phyloP scores from a whole-genome alignment of 2,113 vertebrate species.

The Mus musculus region GRCm39 chr12:3568501-3569000 shows the following conservation, averaged over 20 bases:
- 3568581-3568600: background rate
- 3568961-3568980: background rate
- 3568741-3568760: background rate
- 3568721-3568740: background rate
- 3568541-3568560: background rate
- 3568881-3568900: conserved; percentile 61
- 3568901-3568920: conserved; percentile 31
- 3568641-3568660: background rate
- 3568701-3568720: background rate
- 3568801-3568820: conserved; percentile 76
- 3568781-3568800: conserved; percentile 23
- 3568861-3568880: conserved; percentile 68
- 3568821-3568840: conserved; percentile 48
- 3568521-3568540: background rate
- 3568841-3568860: conserved; percentile 73
- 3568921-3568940: background rate
- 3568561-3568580: background rate
- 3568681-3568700: background rate
- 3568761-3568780: background rate
- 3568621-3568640: background rate
- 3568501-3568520: background rate
- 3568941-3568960: background rate
- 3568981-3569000: background rate
- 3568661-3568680: background rate
- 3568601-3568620: background rate